Conservation (phyloP, 1,140 invertebrate genomes). For the Homalodisca vitripennis region DNA sequence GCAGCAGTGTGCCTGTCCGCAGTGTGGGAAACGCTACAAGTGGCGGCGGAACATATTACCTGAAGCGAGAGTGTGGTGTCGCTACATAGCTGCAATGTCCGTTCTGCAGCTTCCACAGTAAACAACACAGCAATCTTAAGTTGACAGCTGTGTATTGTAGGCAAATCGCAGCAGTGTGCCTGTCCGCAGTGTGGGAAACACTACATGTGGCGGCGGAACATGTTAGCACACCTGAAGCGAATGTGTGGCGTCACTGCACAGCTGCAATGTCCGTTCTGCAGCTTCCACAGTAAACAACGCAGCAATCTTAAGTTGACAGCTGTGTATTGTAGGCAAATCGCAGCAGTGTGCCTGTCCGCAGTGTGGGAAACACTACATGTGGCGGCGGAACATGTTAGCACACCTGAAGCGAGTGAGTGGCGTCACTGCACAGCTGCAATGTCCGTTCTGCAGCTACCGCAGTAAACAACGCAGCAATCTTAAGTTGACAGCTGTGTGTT, state of each 20-base stretch:
- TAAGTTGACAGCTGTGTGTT: no score
- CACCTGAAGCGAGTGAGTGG: conserved; percentile 32
- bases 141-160: no score
- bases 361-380: conserved; percentile 45
- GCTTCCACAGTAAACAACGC: conserved; percentile 32
- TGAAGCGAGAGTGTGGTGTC: conserved; percentile 1
- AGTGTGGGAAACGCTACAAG: conserved; percentile 44
- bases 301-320: conserved; percentile 27
- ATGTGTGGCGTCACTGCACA: no score
- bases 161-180: no score
- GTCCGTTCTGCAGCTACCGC: conserved; percentile 41
- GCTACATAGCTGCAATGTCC: no score
- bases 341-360: background rate
- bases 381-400: conserved; percentile 43
- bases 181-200: conserved; percentile 40
- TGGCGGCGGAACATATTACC: conserved; percentile 44
- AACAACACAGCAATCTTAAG: conserved; percentile 22
- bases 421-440: no score
- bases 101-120: conserved; percentile 41
- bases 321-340: no score
- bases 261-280: conserved; percentile 40
- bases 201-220: conserved; percentile 44
- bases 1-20: background rate
- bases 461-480: conserved; percentile 24
- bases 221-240: conserved; percentile 40